phyloP scores from a whole-genome alignment of 2,797 vertebrate genomes.

The Kryptopterus vitreolus region DNA sequence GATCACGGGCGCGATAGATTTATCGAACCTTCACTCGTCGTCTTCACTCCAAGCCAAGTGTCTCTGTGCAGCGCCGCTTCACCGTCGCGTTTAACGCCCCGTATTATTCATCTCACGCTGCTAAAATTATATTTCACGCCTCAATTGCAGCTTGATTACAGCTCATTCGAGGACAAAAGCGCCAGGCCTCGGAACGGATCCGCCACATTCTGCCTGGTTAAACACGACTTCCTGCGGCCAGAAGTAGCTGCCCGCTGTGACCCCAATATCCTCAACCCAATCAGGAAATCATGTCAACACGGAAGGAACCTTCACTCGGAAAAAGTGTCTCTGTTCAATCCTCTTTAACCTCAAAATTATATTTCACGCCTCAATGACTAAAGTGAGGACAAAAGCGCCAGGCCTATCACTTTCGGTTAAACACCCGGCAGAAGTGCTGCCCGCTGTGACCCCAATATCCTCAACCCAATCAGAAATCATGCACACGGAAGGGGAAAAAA shows the following conservation, averaged over 20 bases:
- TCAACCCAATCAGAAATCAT: constrained; percentile 39
- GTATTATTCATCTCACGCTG: constrained; percentile 59
- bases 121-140: constrained; percentile 59
- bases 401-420: constrained; percentile 30
- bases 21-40: constrained; percentile 7
- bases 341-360: too few relatives aligned
- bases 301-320: too few relatives aligned
- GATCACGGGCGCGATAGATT: background rate
- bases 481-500: constrained; percentile 5
- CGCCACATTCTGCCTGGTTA: constrained; percentile 30
- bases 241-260: constrained; percentile 36
- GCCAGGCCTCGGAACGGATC: constrained; percentile 31
- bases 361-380: constrained; percentile 55
- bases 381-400: constrained; percentile 47
- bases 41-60: background rate
- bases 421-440: constrained; percentile 32
- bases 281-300: constrained; percentile 32
- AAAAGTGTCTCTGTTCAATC: too few relatives aligned
- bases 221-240: constrained; percentile 30
- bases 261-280: constrained; percentile 26
- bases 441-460: constrained; percentile 21
- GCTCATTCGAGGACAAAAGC: constrained; percentile 51
- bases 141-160: constrained; percentile 53
- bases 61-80: constrained; percentile 16
- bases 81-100: constrained; percentile 49